Conservation (phyloP, 2,113 vertebrate genomes). For the Nerophis ophidion region DNA sequence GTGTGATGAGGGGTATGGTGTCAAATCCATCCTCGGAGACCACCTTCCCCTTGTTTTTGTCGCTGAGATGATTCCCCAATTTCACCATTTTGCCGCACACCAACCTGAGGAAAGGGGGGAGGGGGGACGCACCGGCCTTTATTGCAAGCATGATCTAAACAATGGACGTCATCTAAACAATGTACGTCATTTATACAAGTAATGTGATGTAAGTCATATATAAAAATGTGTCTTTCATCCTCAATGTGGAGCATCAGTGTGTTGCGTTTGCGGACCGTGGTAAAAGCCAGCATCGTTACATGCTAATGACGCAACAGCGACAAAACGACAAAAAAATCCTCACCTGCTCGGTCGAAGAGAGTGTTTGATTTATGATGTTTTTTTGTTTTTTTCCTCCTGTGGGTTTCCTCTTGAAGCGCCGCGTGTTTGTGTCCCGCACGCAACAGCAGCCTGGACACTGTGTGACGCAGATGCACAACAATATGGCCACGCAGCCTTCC, state of each 20-base stretch:
- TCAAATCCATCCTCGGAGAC: conserved; percentile 90
- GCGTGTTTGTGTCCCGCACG: not conserved
- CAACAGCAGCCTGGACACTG: not conserved
- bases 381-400: conserved; percentile 3
- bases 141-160: conserved; percentile 5
- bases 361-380: too few relatives aligned
- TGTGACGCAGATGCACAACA: conserved; percentile 53
- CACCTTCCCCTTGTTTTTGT: conserved; percentile 81
- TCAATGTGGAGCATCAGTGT: conserved; percentile 3
- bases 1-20: conserved; percentile 92
- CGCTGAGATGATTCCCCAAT: conserved; percentile 89
- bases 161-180: not conserved
- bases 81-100: conserved; percentile 80
- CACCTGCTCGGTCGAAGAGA: conserved; percentile 32
- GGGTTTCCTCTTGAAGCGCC: conserved; percentile 13
- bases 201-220: not conserved
- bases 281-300: conserved; percentile 19
- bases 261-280: conserved; percentile 29
- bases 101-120: conserved; percentile 13
- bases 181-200: too few relatives aligned
- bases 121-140: conserved; percentile 2
- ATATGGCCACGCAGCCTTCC: conserved; percentile 54
- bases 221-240: not conserved
- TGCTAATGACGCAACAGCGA: conserved; percentile 4
- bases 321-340: conserved; percentile 2